Evolutionary conservation across 2,113 vertebrate species (phyloP).

Genomic region (Istiophorus platypterus): DNA sequence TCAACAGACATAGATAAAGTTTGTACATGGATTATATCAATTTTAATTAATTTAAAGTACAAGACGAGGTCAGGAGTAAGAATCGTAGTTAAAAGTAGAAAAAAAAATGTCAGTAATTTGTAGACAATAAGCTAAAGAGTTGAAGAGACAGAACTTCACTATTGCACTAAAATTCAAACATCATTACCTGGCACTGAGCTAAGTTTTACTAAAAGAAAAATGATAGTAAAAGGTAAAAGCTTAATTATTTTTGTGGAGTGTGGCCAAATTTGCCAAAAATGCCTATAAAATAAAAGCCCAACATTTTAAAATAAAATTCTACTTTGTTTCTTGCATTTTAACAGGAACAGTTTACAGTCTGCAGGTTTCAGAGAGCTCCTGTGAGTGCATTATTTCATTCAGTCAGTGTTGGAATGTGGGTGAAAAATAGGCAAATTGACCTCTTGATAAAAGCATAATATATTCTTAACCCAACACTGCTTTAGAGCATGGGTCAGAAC

Average conservation of each 20-base stretch:
- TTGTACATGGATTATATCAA: constrained; percentile 7
- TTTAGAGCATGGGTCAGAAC: no score
- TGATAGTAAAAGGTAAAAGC: not conserved
- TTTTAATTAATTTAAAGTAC: constrained; percentile 22
- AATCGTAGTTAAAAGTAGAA: not conserved
- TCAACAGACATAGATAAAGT: not conserved
- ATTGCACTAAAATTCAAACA: constrained; percentile 63
- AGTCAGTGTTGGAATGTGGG: not conserved
- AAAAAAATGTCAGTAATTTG: not conserved
- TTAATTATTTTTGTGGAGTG: not conserved
- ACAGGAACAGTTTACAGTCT: not conserved
- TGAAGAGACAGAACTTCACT: constrained; percentile 43
- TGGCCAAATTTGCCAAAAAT: not conserved
- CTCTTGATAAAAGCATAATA: not conserved
- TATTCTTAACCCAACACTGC: not conserved
- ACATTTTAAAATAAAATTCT: not conserved
- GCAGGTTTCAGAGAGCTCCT: not conserved
- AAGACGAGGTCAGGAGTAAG: not conserved
- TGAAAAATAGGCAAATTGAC: not conserved
- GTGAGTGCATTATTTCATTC: not conserved
- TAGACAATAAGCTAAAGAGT: not conserved
- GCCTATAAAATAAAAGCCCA: not conserved
- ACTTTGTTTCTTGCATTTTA: not conserved
- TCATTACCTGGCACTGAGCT: constrained; percentile 30
- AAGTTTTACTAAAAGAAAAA: constrained; percentile 1